Base-by-base conservation (phyloP, 2,113 vertebrate genomes). In the Papio anubis region DNA sequence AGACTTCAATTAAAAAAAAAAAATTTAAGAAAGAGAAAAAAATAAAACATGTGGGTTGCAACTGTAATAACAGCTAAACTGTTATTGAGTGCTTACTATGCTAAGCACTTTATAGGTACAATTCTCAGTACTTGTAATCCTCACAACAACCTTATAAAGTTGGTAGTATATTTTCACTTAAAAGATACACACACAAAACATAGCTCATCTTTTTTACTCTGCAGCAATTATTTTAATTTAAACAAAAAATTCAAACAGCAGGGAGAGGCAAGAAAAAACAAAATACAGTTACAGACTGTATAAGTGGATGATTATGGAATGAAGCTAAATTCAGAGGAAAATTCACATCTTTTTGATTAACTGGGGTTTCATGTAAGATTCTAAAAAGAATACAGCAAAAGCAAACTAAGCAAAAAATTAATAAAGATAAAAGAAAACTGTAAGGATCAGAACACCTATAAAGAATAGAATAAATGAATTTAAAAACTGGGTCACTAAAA, bases 371-470 rank as follows among this genome's bases (percentile, higher is more conserved):
- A 81, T 20, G 4, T 68, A 95, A 85, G 76, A 89, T 79, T 64
- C 85, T 73, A 85, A 84, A 78, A 83, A 87, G 83, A 72, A 61
- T 64, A 73, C 45, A 92, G 82, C 18, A 85, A 93, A 97, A 90
- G 85, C 0, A 4, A 90, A 9, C 73, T 88, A 85, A 78, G 43
- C 3, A 73, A 78, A 93, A 35, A 95, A 32, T 38, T 35, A 81
- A 57, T 50, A 59, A 90, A 80, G 32, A 95, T n/a, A 80, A 90
- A 90, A 95, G 25, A 84, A 14, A 95, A 81, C 32, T 38, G 3
- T 85, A 16, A 85, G 80, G 80, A 95, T 80, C 25, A 81, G 6
- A 68, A 59, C 25, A 93, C 8, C 80, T 88, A 55, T 4, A 88
- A 64, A 68, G 45, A 85, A 75, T 1, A 85, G 52, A 92, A 40